A percentile compares a stretch with the other conserved stretches of the same genome.
phyloP scores from a whole-genome alignment of 2,797 vertebrate species.

The Gobionotothen gibberifrons region DNA sequence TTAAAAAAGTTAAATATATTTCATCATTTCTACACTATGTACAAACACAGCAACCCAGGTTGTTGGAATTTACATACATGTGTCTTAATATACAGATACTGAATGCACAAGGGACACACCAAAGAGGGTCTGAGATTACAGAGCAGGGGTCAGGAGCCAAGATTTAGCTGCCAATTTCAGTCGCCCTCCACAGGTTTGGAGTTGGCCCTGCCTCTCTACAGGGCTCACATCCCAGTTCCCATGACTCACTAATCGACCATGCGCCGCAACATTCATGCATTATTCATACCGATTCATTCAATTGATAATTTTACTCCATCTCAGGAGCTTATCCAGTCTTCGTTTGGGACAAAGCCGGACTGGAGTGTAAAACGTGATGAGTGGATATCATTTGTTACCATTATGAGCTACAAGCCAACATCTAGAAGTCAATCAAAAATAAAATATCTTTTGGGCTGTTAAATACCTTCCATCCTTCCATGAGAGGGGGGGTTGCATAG shows the following conservation, averaged over 20 bases:
- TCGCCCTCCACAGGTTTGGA: constrained; percentile 66
- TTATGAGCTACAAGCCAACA: constrained; percentile 35
- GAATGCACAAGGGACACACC: constrained; percentile 48
- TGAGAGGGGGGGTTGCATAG: constrained; percentile 68
- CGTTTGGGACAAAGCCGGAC: constrained; percentile 34
- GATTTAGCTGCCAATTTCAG: constrained; percentile 83
- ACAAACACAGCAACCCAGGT: constrained; percentile 74
- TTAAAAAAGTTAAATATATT: constrained; percentile 68
- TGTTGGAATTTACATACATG: constrained; percentile 69
- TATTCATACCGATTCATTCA: constrained; percentile 36
- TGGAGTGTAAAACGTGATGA: constrained; percentile 45
- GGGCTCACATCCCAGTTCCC: constrained; percentile 39
- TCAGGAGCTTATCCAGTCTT: constrained; percentile 47
- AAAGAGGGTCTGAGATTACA: constrained; percentile 59
- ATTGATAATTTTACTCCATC: constrained; percentile 50
- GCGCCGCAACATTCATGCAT: constrained; percentile 38
- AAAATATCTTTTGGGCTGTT: constrained; percentile 46
- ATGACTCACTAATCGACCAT: constrained; percentile 38
- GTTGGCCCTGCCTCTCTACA: constrained; percentile 47
- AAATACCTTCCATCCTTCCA: constrained; percentile 45
- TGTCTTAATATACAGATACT: constrained; percentile 63
- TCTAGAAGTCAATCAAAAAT: constrained; percentile 30
- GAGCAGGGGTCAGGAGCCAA: constrained; percentile 64
- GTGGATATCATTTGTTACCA: constrained; percentile 28
- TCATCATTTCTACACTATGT: constrained; percentile 82